Evolutionary conservation across 2,113 vertebrate genomes (phyloP).

Genomic region (Sprattus sprattus): DNA sequence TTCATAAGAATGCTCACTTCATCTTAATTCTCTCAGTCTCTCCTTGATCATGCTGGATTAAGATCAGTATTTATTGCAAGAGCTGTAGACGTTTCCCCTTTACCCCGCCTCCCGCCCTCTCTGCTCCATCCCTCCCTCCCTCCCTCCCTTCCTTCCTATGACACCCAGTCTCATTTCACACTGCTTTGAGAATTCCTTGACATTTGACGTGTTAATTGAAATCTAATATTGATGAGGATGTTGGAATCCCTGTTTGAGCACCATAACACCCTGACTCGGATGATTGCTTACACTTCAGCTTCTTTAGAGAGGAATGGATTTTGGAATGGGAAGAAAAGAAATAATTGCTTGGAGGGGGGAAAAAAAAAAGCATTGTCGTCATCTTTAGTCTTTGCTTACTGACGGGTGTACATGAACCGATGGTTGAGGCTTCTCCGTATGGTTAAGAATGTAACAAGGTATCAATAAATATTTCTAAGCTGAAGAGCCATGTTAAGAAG

Average conservation of each 20-base stretch:
- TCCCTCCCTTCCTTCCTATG: slow-evolving; percentile 24
- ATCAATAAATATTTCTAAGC: slow-evolving; percentile 53
- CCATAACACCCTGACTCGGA: slow-evolving; percentile 40
- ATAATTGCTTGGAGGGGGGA: neutral
- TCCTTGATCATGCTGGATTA: slow-evolving; percentile 44
- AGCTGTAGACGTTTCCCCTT: slow-evolving; percentile 50
- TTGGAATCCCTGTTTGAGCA: slow-evolving; percentile 36
- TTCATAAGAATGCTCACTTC: slow-evolving; percentile 47
- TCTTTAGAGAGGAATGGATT: slow-evolving; percentile 35
- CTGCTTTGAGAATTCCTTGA: slow-evolving; percentile 40
- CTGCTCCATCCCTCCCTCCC: too few species aligned
- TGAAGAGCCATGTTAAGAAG: slow-evolving; percentile 42
- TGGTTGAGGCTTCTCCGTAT: slow-evolving; percentile 38
- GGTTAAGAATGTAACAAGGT: slow-evolving; percentile 46
- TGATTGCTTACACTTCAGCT: slow-evolving; percentile 49
- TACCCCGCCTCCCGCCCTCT: neutral
- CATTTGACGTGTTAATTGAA: slow-evolving; percentile 40
- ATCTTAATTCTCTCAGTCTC: slow-evolving; percentile 37
- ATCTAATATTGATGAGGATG: slow-evolving; percentile 38
- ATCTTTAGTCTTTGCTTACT: slow-evolving; percentile 41
- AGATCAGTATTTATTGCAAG: slow-evolving; percentile 56
- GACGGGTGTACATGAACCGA: slow-evolving; percentile 35
- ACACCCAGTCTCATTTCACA: slow-evolving; percentile 35
- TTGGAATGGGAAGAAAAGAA: slow-evolving; percentile 7
- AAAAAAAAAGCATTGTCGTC: slow-evolving; percentile 24